Base-by-base conservation (phyloP, 2,888 invertebrate genomes). In the Aquatica leii region DNA sequence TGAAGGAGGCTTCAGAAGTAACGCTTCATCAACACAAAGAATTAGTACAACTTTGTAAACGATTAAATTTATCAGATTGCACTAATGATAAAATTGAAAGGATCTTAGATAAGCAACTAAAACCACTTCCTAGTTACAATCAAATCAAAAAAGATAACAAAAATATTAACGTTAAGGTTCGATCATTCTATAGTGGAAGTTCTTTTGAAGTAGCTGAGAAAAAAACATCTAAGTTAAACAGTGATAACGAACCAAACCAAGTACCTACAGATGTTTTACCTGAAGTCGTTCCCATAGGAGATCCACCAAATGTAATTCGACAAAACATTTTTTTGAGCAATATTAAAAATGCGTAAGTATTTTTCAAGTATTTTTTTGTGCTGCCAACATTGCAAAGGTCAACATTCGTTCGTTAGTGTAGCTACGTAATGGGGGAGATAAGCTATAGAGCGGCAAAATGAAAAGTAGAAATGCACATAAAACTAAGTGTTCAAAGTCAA, bases 211-310 rank as follows among this genome's bases (percentile, higher is more conserved):
- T 77, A 59, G 75, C 40, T 56, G 71, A 17, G 52, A 67, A 11
- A 59, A 62, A 69, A 50, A 68, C 76, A 57, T 68, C 74, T 35
- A 73, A 77, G 11, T 75, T 80, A 11, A n/a, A 2, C 6, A 78
- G 80, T 3, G 80, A 81, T 31, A 78, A 77, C 49, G n/a, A n/a
- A n/a, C n/a, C n/a, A n/a, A n/a, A n/a, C n/a, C n/a, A n/a, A n/a
- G n/a, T n/a, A n/a, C n/a, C n/a, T n/a, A n/a, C n/a, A n/a, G n/a
- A n/a, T n/a, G n/a, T n/a, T n/a, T 56, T 76, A 20, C 72, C 76
- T n/a, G 83, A 84, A 12, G 80, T 86, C 57, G 74, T 91, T 59
- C 91, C 92, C 9, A 78, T 90, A 65, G 86, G 88, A 1, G 90
- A 92, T 72, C 83, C 83, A 66, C 52, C 31, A 34, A 35, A 18